Evolutionary conservation across 2,888 invertebrate species (phyloP), one percentile per base, ranked within the genome.

Genomic region (Cosmia pyralina): DNA sequence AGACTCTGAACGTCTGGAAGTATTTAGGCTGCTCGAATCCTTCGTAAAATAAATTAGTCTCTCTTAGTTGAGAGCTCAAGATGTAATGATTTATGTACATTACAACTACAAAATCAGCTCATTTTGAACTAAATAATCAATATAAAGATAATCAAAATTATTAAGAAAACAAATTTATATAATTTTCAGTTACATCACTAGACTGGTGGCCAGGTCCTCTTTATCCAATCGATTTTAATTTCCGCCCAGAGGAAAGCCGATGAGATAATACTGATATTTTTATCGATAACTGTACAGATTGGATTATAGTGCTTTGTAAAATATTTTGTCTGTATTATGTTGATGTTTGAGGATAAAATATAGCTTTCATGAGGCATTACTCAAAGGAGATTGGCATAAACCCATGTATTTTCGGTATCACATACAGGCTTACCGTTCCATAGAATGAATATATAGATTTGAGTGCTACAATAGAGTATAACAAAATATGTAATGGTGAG

Each of bases 181-280:
- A 15, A n/a, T 44, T 64, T 67, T 63, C 44, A 34, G 15, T 48
- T 28, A 52, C 4, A 15, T 34, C 64, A 34, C 15, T n/a, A 52
- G 28, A 41, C 46, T 60, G 8, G 34, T 48, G 34, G 41, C 53
- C 15, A 0, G 38, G 19, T 60, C 34, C 72, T 41, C 34, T 50
- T 75, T 19, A 75, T 71, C 46, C 57, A 63, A 73, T 79, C 57
- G 28, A 57, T 79, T 79, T 79, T 76, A 76, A 76, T 76, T 79
- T 73, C 80, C 80, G n/a, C 28, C 38, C 28, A 7, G 28, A 52
- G 50, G 52, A 58, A 76, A 79, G 62, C 57, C 74, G 74, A 15
- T 58, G 80, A 46, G 79, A 79, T 76, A 58, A 79, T 79, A 73
- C 74, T 28, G 38, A 63, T 79, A 73, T 52, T 57, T 52, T 79